Conservation (phyloP, 37 sponge, comb jelly and placozoan species). For the Mnemiopsis leidyi region DNA sequence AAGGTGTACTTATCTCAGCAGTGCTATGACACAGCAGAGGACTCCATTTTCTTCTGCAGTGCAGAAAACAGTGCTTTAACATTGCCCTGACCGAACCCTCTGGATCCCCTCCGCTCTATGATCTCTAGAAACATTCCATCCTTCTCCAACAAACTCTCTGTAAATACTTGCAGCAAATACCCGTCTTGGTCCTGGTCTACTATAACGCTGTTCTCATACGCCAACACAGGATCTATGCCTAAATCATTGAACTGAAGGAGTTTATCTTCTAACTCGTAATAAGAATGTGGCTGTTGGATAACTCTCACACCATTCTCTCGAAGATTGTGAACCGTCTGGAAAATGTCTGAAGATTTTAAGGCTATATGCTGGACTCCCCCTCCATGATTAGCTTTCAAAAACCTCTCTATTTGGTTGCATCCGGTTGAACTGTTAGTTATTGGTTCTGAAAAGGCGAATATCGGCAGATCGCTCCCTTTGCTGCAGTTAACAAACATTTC, state of each 20-base stretch:
- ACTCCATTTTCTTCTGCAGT: constrained; percentile 65
- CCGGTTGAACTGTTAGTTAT: background rate
- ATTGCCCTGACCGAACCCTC: constrained; percentile 75
- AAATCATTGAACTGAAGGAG: background rate
- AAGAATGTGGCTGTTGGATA: constrained; percentile 38
- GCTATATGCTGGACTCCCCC: constrained; percentile 62
- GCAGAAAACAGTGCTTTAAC: constrained; percentile 74
- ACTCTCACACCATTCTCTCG: constrained; percentile 27
- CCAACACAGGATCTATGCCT: background rate
- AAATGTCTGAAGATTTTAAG: background rate
- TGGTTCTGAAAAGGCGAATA: constrained; percentile 60
- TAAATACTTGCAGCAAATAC: constrained; percentile 75
- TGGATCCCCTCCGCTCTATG: constrained; percentile 71
- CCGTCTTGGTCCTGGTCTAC: constrained; percentile 52
- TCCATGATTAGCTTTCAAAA: constrained; percentile 1
- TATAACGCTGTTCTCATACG: constrained; percentile 34
- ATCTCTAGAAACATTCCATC: constrained; percentile 74
- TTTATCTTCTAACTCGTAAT: constrained; percentile 39
- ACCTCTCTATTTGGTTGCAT: constrained; percentile 9
- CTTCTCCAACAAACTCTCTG: constrained; percentile 70
- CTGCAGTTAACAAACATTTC: constrained; percentile 41
- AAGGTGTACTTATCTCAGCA: no score
- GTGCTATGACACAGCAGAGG: background rate
- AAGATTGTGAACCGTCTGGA: background rate
- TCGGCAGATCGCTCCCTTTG: background rate